A percentile compares a stretch with the other conserved stretches of the same genome.
These are phyloP conservation scores for Fragum fragum DNA, from an alignment of 2,888 invertebrate genomes.

Conservation along the genomic window DNA sequence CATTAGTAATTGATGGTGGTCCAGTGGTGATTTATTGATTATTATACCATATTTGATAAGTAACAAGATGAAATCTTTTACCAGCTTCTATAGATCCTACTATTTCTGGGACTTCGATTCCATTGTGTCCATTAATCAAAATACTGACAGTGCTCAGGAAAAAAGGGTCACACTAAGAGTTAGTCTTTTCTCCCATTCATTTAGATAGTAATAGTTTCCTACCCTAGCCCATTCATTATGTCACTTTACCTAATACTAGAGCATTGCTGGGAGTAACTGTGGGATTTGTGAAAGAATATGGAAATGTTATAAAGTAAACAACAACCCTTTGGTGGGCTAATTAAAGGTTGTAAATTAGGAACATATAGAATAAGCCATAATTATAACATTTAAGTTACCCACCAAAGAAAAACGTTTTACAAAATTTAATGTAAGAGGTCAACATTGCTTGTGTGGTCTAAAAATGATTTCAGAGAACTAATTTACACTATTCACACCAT, in stretches of 20 bases:
- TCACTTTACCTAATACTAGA: not conserved
- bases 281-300: too few relatives aligned
- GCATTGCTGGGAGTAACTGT: too few relatives aligned
- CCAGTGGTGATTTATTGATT: slow-evolving; percentile 24
- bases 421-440: too few relatives aligned
- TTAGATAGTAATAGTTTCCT: not conserved
- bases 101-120: not conserved
- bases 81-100: slow-evolving; percentile 18
- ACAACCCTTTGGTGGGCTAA: too few relatives aligned
- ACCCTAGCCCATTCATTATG: not conserved
- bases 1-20: slow-evolving; percentile 29
- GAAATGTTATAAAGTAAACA: too few relatives aligned
- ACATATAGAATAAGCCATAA: too few relatives aligned
- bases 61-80: slow-evolving; percentile 31
- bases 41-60: slow-evolving; percentile 28
- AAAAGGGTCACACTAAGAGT: slow-evolving; percentile 8
- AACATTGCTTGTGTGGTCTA: too few relatives aligned
- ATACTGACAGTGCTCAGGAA: slow-evolving; percentile 11
- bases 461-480: too few relatives aligned
- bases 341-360: too few relatives aligned
- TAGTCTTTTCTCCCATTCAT: not conserved
- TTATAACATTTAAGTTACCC: too few relatives aligned
- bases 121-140: slow-evolving; percentile 16
- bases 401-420: too few relatives aligned
- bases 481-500: too few relatives aligned